Evolutionary conservation across 2,113 vertebrate genomes (phyloP).

Genomic region (Numenius arquata): DNA sequence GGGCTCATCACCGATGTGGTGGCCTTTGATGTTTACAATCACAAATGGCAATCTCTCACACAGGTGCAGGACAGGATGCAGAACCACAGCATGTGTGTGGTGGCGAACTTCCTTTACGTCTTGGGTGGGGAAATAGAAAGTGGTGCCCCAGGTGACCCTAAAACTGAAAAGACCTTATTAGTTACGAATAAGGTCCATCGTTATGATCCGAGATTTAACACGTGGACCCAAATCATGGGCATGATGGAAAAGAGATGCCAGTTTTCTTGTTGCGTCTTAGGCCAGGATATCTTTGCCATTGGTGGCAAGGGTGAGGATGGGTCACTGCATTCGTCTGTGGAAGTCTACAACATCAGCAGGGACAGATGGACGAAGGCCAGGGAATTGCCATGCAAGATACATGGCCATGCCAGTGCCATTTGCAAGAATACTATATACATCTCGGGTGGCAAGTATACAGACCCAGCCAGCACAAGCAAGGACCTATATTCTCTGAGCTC

Average conservation of each 20-base stretch:
- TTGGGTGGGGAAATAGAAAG: constrained; percentile 84
- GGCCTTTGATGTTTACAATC: constrained; percentile 80
- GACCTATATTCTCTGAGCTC: constrained; percentile 78
- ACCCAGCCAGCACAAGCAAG: constrained; percentile 74
- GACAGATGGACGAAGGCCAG: constrained; percentile 80
- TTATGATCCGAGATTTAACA: constrained; percentile 88
- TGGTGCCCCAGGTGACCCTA: not conserved
- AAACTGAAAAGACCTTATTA: not conserved
- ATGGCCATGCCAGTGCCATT: constrained; percentile 85
- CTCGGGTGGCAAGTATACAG: constrained; percentile 81
- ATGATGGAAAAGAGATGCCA: constrained; percentile 85
- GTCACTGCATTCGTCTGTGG: constrained; percentile 78
- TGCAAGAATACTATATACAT: constrained; percentile 81
- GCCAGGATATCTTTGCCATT: constrained; percentile 80
- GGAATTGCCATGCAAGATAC: constrained; percentile 75
- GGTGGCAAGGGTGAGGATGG: constrained; percentile 77
- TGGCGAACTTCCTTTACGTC: constrained; percentile 90
- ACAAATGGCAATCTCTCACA: constrained; percentile 76
- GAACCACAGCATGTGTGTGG: constrained; percentile 82
- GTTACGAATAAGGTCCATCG: constrained; percentile 83
- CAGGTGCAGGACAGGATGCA: constrained; percentile 73
- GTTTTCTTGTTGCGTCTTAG: constrained; percentile 85
- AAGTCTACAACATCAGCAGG: constrained; percentile 82
- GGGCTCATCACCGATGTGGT: constrained; percentile 76
- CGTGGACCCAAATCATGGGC: constrained; percentile 78